Evolutionary conservation across 2,797 vertebrate species (phyloP).

Genomic region (Peromyscus aztecus): DNA sequence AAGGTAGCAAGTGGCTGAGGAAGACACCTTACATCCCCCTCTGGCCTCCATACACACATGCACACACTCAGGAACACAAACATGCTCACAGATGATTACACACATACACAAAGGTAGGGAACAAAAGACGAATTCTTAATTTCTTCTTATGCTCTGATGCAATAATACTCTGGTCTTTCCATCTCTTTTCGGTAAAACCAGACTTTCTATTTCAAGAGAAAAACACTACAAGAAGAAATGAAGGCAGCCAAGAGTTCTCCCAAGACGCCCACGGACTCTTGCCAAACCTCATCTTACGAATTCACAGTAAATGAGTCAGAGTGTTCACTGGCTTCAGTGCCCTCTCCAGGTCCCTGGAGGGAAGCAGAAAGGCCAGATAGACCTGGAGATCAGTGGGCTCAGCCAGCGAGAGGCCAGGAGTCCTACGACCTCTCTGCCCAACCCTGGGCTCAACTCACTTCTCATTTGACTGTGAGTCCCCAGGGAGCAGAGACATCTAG

Average conservation of each 20-base stretch:
- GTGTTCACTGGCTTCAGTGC: background rate
- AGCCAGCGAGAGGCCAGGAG: too few species aligned
- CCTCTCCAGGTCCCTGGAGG: background rate
- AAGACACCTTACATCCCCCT: background rate
- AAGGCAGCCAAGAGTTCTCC: conserved; percentile 33
- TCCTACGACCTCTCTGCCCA: background rate
- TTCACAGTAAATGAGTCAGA: conserved; percentile 43
- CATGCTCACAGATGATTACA: background rate
- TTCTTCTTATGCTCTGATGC: conserved; percentile 19
- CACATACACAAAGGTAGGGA: background rate
- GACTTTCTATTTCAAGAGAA: conserved; percentile 64
- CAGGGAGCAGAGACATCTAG: background rate
- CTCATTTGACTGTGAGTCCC: background rate
- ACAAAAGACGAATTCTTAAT: background rate
- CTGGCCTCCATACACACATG: background rate
- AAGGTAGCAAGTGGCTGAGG: background rate
- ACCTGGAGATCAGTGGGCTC: background rate
- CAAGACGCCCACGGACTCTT: background rate
- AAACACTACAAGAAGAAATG: background rate
- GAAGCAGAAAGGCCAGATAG: background rate
- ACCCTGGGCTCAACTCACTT: background rate
- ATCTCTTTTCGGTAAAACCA: conserved; percentile 32
- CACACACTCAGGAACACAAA: background rate
- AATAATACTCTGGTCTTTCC: background rate
- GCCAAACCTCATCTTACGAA: conserved; percentile 26